Base-by-base conservation (phyloP, 2,113 vertebrate genomes). In the Tylochromis polylepis region DNA sequence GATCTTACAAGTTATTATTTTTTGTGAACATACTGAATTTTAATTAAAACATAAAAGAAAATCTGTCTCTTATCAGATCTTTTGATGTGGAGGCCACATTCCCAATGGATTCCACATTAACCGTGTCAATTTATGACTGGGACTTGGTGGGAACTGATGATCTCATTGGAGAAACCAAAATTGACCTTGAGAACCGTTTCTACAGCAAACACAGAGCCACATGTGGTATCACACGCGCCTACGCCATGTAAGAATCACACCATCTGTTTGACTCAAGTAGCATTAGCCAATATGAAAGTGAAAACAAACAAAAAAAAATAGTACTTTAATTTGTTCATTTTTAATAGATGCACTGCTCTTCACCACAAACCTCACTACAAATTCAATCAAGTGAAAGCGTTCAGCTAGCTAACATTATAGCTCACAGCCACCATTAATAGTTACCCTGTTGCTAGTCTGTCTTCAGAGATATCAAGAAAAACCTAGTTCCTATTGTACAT, bases 171-270 rank as follows among this genome's bases (percentile, higher is more conserved):
- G 99, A 99, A 93, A 99, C 98, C 86, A 99, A 98, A 95, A 94
- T 99, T 0, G 98, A 99, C 91, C 95, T 99, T 85, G 99, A 99
- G 95, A 99, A 99, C 87, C 98, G 99, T 65, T 99, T 97, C 96
- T 99, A 98, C 96, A 99, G 98, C 98, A 99, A 99, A 90, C 98
- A 99, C 96, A 96, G 98, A 1, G 97, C 99, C 5, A 99, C 98
- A 0, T 99, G 98, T 3, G 98, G 99, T 1, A 85, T 99, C 11
- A 8, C 97, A 0, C 88, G 95, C 85, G 95, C 90, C 82, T 99
- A 99, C 34, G 96, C 98, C 90, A 95, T 96, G 99, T 99, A 94
- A 12, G 97, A 82, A 10, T 15, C 59, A 80, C 34, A 86, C 43
- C 31, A 2, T 75, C 43, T 51, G 70, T 77, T 75, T 72, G 41